phyloP scores from a whole-genome alignment of 1,140 invertebrate species.

The Drosophila bipectinata region DNA sequence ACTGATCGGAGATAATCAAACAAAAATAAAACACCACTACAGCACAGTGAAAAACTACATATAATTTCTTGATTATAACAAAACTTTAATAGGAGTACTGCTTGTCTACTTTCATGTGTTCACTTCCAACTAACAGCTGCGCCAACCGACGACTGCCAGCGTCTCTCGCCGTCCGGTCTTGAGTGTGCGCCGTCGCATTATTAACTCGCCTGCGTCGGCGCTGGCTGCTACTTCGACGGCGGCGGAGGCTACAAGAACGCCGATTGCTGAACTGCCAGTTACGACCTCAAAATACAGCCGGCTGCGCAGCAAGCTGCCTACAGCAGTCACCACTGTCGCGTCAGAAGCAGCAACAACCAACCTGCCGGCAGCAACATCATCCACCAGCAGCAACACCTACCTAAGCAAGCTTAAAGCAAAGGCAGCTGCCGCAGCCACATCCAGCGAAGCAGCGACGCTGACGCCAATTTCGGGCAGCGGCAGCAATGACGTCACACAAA shows the following conservation, averaged over 20 bases:
- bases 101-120: constrained; percentile 52
- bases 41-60: neutral
- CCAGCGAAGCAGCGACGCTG: constrained; percentile 40
- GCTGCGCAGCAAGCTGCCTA: constrained; percentile 46
- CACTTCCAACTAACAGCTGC: constrained; percentile 56
- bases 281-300: constrained; percentile 68
- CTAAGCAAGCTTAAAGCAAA: constrained; percentile 61
- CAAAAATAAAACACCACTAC: constrained; percentile 17
- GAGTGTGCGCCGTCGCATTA: constrained; percentile 77
- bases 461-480: constrained; percentile 5
- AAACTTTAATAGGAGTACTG: constrained; percentile 14
- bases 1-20: constrained; percentile 38
- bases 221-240: constrained; percentile 22
- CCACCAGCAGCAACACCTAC: constrained; percentile 51
- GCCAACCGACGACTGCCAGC: constrained; percentile 57
- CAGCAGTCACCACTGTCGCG: constrained; percentile 24
- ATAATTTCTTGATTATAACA: neutral
- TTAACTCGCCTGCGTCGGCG: constrained; percentile 60
- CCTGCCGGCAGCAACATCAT: constrained; percentile 26
- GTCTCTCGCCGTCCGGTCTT: constrained; percentile 73
- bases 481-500: constrained; percentile 54
- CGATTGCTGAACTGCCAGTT: constrained; percentile 40
- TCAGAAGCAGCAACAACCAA: constrained; percentile 28
- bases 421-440: constrained; percentile 27
- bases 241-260: constrained; percentile 41